A percentile compares a stretch with the other conserved stretches of the same genome.
Evolutionary conservation across 2,113 vertebrate species (phyloP).

Genomic region (Microtus pennsylvanicus): DNA sequence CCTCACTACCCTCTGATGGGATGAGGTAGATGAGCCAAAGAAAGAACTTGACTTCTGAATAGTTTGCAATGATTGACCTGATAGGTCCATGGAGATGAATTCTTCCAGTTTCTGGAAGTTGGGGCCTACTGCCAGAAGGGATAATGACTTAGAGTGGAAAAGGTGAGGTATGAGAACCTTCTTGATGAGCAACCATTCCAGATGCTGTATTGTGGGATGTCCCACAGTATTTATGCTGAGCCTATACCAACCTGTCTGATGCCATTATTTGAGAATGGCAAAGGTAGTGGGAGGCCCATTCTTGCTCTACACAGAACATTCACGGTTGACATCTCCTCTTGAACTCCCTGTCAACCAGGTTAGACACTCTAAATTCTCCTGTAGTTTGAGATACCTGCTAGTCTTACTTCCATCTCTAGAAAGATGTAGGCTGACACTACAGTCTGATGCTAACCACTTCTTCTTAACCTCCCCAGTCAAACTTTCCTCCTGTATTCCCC

Average conservation of each 20-base stretch:
- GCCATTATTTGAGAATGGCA: neutral
- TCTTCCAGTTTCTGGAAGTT: neutral
- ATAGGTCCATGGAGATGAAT: neutral
- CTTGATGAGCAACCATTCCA: neutral
- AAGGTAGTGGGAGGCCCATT: too few species aligned
- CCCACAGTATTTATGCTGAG: neutral
- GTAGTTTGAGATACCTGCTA: neutral
- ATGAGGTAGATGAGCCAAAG: neutral
- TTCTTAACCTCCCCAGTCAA: neutral
- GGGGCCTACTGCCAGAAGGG: too few species aligned
- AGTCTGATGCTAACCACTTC: neutral
- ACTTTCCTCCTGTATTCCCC: too few species aligned
- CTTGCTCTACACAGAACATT: neutral
- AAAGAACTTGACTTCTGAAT: neutral
- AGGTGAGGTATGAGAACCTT: neutral
- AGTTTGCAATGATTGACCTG: neutral
- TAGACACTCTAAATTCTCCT: neutral
- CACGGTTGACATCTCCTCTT: neutral
- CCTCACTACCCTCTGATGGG: neutral
- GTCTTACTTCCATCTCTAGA: neutral
- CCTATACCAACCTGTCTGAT: neutral
- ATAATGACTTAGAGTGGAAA: neutral
- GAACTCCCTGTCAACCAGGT: neutral
- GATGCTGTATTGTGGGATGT: neutral
- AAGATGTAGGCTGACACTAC: too few species aligned